Evolutionary conservation across 2,797 vertebrate species (phyloP), one percentile per base, ranked within the genome.

Genomic region (Cossypha heuglini): DNA sequence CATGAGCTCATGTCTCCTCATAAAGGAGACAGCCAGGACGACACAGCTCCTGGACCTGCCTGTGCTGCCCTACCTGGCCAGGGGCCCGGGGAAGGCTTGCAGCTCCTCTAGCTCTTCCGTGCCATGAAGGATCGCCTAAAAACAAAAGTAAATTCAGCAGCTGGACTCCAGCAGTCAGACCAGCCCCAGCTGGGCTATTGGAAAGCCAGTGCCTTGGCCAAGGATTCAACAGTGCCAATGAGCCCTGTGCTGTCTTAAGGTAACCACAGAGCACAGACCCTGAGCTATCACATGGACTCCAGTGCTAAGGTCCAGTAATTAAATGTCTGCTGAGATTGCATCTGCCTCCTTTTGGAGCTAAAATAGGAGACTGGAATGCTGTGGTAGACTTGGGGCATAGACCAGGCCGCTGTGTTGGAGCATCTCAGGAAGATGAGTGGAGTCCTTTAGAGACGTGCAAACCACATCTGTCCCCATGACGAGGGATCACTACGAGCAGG

Each of bases 11-110:
- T 0, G 1, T 85, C 66, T 90, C 24, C 48, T 87, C 8, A 7
- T 7, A 12, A 64, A 73, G 42, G 25, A 94, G 57, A 85, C 42
- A 81, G 38, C 46, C 51, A 75, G 71, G 16, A 66, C 16, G 16
- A 59, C 6, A 6, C 38, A 63, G 42, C 24, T 81, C 40, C 48
- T n/a, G 20, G 26, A 18, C 18, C 54, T 66, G 72, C 20, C 5
- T 7, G 25, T 45, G 42, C 20, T 21, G 17, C 81, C 72, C 46
- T 97, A 99, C 99, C 98, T 99, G 72, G 97, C 98, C 84, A 99
- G 93, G 6, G 99, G 99, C 46, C 99, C 99, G 0, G 98, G 98
- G 94, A 99, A 99, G 54, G 76, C 82, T 90, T 98, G 98, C 97
- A 99, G 98, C 64, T 98, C 98, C 88, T 98, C 97, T 92, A 99